Base-by-base conservation (phyloP, 2,797 vertebrate genomes). In the Ambastaia sidthimunki region DNA sequence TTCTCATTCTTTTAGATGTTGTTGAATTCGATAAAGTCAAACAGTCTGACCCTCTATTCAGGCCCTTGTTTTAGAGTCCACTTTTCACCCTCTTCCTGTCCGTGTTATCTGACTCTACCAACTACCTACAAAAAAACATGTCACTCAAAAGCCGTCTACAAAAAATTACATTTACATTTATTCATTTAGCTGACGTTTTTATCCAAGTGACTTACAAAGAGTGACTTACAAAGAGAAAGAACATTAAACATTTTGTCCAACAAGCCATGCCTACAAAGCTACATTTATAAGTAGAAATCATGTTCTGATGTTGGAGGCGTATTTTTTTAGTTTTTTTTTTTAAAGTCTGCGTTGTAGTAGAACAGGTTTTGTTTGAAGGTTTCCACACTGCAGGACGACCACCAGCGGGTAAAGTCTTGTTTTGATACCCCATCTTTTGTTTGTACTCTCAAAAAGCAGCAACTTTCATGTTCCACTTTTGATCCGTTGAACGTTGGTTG, bases 11-110 rank as follows among this genome's bases (percentile, higher is more conserved):
- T 87, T 82, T 52, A n/a, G 11, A 50, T 73, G 57, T 84, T 60
- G 48, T 63, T 75, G 18, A 76, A 76, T 82, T 77, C 70, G 73
- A n/a, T n/a, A n/a, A 3, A 15, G 34, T 65, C 57, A 70, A 86
- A 88, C 83, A 87, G 67, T 86, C 57, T 47, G 15, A 62, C 28
- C 60, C 81, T 88, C 79, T 87, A 83, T 86, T 83, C n/a, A 59
- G 68, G 75, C 28, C 71, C 12, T n/a, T n/a, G n/a, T n/a, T n/a
- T n/a, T n/a, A n/a, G n/a, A n/a, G n/a, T n/a, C n/a, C n/a, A n/a
- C n/a, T 37, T 37, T 34, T 18, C 19, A 54, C 31, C 31, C 0
- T 6, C 59, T 71, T 69, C 59, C 41, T 54, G 31, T 34, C 11
- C 11, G 11, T 73, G 9, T 62, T 81, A 47, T 15, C 3, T 59